Evolutionary conservation across 2,797 vertebrate species (phyloP).

Genomic region (Phrynocephalus guinanensis): DNA sequence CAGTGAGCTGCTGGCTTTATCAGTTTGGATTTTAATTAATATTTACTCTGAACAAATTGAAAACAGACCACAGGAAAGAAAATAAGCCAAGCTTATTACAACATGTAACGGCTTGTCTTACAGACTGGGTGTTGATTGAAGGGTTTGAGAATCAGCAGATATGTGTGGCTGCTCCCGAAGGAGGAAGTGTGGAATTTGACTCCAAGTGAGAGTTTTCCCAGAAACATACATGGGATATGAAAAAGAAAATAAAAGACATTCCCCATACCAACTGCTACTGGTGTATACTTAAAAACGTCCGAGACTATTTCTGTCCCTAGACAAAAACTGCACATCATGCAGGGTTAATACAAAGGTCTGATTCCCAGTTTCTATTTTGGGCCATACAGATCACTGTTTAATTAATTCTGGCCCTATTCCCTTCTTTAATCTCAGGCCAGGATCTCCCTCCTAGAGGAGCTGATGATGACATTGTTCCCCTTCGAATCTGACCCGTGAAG

Average conservation of each 20-base stretch:
- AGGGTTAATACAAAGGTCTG: not conserved
- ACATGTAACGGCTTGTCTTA: slow-evolving; percentile 1
- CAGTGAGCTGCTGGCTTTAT: slow-evolving; percentile 6
- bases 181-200: not conserved
- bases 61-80: not conserved
- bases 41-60: slow-evolving; percentile 11
- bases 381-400: not conserved
- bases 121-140: not conserved
- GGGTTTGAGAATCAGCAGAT: slow-evolving; percentile 10
- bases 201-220: not conserved
- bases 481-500: not conserved
- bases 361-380: not conserved
- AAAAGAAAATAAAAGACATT: not conserved
- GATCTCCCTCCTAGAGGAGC: not conserved
- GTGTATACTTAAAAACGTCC: not conserved
- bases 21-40: slow-evolving; percentile 10
- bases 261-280: not conserved
- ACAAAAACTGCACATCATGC: not conserved
- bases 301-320: not conserved
- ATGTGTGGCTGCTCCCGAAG: not conserved
- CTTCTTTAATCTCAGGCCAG: not conserved
- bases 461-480: not conserved
- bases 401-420: not conserved
- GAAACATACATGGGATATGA: not conserved
- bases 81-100: not conserved